Evolutionary conservation across 2,797 vertebrate genomes (phyloP), one percentile per base, ranked within the genome.

Genomic region (Gymnothorax reevesii): DNA sequence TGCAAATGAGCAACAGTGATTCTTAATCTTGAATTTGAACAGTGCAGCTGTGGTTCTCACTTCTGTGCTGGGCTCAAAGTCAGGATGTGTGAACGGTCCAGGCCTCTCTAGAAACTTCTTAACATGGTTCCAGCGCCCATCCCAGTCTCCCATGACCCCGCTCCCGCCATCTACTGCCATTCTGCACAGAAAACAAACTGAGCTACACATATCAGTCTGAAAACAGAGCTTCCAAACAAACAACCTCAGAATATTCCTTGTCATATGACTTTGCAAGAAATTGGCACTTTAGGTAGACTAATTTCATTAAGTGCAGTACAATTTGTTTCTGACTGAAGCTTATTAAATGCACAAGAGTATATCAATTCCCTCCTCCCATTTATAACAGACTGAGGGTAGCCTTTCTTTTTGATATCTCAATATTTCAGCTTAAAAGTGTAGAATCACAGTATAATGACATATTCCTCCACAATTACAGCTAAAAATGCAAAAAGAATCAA

Each of bases 141-240:
- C 97, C 98, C 98, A 99, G 95, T 98, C 96, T 95, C 95, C 96
- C 94, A 93, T 93, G 91, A 96, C 97, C 95, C 94, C 95, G 96
- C 97, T 97, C 96, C 96, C 97, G 91, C 97, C 96, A 96, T 99
- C 98, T 94, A 98, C 97, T 96, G 98, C 98, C 98, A 99, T 99
- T 97, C 98, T 99, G 95, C 92, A 97, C 90, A 97, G 93, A 96
- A 95, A 95, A 95, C 92, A 66, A 94, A 95, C 92, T 95, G 92
- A 95, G 93, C 95, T 96, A 93, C 94, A 95, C 90, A 89, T 77
- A 94, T 89, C 93, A 93, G 86, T 88, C 93, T 22, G 91, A 92
- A 77, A 91, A 94, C 84, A 86, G 82, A 71, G 85, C 49, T 10
- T 7, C 71, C 17, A 7, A 57, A 42, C 52, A 22, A 66, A 66